Evolutionary conservation across 2,113 vertebrate species (phyloP).

Genomic region (Colius striatus): DNA sequence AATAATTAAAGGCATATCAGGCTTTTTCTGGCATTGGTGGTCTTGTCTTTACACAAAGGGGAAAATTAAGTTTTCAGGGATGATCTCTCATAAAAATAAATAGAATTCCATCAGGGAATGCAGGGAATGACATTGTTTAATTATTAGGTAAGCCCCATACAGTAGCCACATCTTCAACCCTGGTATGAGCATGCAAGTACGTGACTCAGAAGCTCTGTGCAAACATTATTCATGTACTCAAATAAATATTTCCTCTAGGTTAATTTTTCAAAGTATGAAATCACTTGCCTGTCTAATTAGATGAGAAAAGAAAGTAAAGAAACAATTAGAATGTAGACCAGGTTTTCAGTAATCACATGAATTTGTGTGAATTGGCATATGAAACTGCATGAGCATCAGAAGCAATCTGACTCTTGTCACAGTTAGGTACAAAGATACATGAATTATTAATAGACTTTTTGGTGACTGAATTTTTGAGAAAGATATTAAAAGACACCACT

Average conservation of each 20-base stretch:
- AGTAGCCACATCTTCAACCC: not conserved
- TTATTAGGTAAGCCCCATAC: not conserved
- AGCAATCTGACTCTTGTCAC: not conserved
- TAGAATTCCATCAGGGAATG: not conserved
- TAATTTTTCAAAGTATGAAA: slow-evolving; percentile 21
- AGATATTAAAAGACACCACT: not conserved
- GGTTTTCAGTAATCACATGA: not conserved
- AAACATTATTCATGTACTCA: not conserved
- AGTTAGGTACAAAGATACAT: not conserved
- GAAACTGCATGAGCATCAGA: not conserved
- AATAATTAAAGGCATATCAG: not conserved
- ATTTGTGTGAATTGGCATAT: accelerated
- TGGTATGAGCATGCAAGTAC: not conserved
- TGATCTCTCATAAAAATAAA: not conserved
- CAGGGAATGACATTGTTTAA: not conserved
- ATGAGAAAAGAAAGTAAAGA: slow-evolving; percentile 1
- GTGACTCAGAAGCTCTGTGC: not conserved
- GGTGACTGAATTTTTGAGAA: not conserved
- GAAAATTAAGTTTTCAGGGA: not conserved
- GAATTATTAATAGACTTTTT: not conserved
- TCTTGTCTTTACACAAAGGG: not conserved
- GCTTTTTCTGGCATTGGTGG: not conserved
- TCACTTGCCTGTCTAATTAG: slow-evolving; percentile 17
- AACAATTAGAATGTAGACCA: not conserved
- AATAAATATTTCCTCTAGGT: slow-evolving; percentile 1